Conservation (phyloP, 2,797 vertebrate genomes). For the Peromyscus aztecus region DNA sequence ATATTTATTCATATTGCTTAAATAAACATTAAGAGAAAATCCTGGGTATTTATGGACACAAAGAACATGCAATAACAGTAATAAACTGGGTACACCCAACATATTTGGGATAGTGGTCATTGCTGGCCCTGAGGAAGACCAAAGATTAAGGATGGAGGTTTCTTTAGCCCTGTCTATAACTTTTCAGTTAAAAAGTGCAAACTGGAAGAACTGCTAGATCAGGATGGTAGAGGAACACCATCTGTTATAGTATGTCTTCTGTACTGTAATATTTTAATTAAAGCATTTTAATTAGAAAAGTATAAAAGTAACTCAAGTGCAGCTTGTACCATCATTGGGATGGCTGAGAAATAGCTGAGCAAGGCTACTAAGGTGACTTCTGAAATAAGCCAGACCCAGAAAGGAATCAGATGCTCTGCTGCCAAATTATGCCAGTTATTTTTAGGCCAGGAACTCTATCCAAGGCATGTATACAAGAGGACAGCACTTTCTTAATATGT, state of each 20-base stretch:
- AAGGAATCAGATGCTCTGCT: slow-evolving; percentile 71
- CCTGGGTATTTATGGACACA: not conserved
- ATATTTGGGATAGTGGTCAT: not conserved
- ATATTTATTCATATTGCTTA: slow-evolving; percentile 26
- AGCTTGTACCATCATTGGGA: slow-evolving; percentile 47
- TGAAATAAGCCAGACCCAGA: slow-evolving; percentile 78
- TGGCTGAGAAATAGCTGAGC: not conserved
- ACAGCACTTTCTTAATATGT: slow-evolving; percentile 69
- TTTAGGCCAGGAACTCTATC: slow-evolving; percentile 71
- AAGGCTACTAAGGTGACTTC: slow-evolving; percentile 72
- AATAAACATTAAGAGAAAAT: slow-evolving; percentile 38
- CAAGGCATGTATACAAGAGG: slow-evolving; percentile 63
- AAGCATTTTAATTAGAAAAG: slow-evolving; percentile 68
- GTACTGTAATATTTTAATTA: slow-evolving; percentile 42
- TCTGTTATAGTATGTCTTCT: slow-evolving; percentile 11
- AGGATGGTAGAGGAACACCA: not conserved
- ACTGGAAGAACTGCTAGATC: slow-evolving; percentile 19
- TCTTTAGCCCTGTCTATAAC: not conserved
- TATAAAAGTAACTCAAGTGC: slow-evolving; percentile 50
- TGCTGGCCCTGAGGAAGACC: not conserved
- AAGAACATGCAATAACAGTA: not conserved
- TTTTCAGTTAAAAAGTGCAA: slow-evolving; percentile 14
- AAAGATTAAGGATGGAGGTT: not conserved
- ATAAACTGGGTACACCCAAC: not conserved
- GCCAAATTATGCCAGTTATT: slow-evolving; percentile 72